phyloP scores from a whole-genome alignment of 2,113 vertebrate genomes.

The Ornithorhynchus anatinus region DNA sequence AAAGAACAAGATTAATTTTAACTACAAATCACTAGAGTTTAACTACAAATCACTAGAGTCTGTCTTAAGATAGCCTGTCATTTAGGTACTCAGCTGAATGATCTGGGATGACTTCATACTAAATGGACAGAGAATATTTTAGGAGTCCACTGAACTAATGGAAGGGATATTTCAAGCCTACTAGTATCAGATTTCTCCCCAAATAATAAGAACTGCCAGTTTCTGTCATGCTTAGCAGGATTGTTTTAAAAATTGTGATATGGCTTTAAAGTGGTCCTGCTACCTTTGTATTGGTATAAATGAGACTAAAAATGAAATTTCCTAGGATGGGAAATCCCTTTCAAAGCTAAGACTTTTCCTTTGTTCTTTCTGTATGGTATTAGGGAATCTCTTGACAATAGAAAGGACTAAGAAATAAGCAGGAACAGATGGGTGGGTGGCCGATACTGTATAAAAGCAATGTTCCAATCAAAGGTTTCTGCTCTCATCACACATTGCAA shows the following conservation, averaged over 20 bases:
- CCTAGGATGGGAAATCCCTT: conserved; percentile 1
- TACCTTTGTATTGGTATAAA: conserved; percentile 41
- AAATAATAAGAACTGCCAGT: conserved; percentile 50
- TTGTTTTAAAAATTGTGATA: conserved; percentile 50
- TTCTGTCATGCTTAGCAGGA: conserved; percentile 46
- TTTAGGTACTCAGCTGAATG: conserved; percentile 35
- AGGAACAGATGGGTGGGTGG: not conserved
- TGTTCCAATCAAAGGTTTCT: not conserved
- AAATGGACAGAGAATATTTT: conserved; percentile 46
- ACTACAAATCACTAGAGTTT: not conserved
- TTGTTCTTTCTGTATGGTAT: not conserved
- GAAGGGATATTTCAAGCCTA: conserved; percentile 53
- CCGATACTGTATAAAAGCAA: conserved; percentile 12
- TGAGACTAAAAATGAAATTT: conserved; percentile 22
- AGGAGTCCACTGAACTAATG: conserved; percentile 50
- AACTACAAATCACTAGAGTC: not conserved
- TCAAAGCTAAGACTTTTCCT: not conserved
- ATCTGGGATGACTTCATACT: conserved; percentile 42
- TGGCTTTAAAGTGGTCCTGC: conserved; percentile 41
- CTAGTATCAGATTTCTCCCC: conserved; percentile 9
- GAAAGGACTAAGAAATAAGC: not conserved
- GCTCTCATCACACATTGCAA: not conserved
- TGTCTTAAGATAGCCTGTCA: conserved; percentile 18
- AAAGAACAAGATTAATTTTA: conserved; percentile 23
- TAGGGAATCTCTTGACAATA: conserved; percentile 14